Conservation (phyloP, 2,113 vertebrate species). For the Sturnus vulgaris region DNA sequence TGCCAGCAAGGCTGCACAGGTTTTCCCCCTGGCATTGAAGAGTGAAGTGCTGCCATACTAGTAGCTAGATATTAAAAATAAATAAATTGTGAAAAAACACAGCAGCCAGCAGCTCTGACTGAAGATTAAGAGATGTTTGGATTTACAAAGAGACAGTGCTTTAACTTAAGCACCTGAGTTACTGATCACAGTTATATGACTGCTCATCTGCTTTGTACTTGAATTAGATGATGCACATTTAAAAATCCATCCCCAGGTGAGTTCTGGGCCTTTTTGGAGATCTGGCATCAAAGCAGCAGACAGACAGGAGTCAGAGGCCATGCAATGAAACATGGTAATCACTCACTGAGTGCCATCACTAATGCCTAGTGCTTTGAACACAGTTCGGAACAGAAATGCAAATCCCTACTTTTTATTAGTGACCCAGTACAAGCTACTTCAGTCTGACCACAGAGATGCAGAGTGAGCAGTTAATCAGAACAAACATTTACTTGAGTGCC, state of each 20-base stretch:
- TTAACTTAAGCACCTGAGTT: neutral
- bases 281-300: neutral
- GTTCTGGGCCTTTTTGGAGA: neutral
- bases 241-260: neutral
- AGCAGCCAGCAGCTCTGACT: neutral
- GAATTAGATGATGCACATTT: neutral
- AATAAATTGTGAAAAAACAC: neutral
- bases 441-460: neutral
- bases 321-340: rapidly evolving
- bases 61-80: constrained; percentile 4
- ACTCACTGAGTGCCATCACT: neutral
- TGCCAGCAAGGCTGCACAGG: neutral
- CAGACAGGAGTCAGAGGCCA: neutral
- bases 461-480: neutral
- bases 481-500: neutral
- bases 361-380: neutral
- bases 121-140: neutral
- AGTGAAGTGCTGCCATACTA: neutral
- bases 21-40: neutral
- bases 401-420: neutral
- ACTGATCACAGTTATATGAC: neutral
- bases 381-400: neutral
- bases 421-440: neutral
- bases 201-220: neutral
- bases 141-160: neutral